Percentiles rank a stretch among this genome's conserved stretches.
Conservation (phyloP, 37 sponge, comb jelly and placozoan species). For the Halichondria panicea region DNA sequence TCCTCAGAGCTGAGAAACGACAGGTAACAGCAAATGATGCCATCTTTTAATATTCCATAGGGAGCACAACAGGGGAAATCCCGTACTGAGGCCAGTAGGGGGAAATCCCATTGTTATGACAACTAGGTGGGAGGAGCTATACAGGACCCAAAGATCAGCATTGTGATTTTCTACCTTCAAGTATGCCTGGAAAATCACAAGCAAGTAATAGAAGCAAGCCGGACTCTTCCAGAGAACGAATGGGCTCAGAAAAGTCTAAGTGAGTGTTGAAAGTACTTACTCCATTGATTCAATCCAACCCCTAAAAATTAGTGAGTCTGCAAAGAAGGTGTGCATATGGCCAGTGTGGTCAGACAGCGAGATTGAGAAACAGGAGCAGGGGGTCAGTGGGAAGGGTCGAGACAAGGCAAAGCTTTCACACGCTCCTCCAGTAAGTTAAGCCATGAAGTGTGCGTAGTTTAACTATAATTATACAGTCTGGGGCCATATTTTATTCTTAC, state of each 20-base stretch:
- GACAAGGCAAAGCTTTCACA: conserved; percentile 35
- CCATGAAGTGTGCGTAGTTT: not conserved
- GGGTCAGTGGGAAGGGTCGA: conserved; percentile 40
- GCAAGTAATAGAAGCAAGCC: conserved; percentile 9
- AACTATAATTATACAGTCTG: not conserved
- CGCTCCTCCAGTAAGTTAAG: conserved; percentile 2
- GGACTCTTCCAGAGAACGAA: conserved; percentile 12
- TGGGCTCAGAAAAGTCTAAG: not conserved
- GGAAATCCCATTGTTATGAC: too few species aligned
- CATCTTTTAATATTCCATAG: too few species aligned
- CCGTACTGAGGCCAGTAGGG: too few species aligned
- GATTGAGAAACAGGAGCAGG: conserved; percentile 23
- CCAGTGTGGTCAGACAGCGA: conserved; percentile 94
- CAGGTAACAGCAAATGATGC: too few species aligned
- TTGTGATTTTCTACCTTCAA: too few species aligned
- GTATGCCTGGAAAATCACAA: conserved; percentile 26
- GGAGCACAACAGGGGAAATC: too few species aligned
- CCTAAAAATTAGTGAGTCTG: not conserved
- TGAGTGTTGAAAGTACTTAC: not conserved
- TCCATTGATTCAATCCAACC: not conserved
- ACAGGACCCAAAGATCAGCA: too few species aligned
- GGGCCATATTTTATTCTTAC: too few species aligned
- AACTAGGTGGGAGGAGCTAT: too few species aligned
- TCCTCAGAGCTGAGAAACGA: too few species aligned
- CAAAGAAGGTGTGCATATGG: conserved; percentile 77